Base-by-base conservation (phyloP, 2,888 invertebrate species). In the Geophilus truncorum region DNA sequence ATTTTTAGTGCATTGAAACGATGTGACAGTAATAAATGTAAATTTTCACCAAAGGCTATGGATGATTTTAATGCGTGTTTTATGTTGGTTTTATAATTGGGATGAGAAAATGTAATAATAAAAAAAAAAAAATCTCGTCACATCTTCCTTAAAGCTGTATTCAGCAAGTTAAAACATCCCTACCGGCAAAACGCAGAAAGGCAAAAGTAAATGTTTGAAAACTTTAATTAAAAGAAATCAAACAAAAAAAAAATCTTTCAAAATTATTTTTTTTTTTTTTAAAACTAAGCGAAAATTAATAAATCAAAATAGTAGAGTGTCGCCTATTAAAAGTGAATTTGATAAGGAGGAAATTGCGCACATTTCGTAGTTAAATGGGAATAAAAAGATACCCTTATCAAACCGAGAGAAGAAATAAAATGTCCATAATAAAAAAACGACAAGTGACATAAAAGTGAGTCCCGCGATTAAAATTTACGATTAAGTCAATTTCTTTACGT, bases 11-110 rank as follows among this genome's bases (percentile, higher is more conserved):
- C 9, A 15, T 40, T 40, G 40, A 40, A 57, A 57, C 15, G 57
- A 62, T 62, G 57, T 62, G 57, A 62, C 23, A 62, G 57, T 62
- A 62, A 62, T 62, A 62, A 62, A 62, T 62, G 57, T 23, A 62
- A 62, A 62, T 62, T 62, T 10, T 10, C 10, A 62, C 57, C 18
- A 62, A 21, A 62, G 57, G 57, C 57, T 9, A 62, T 62, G 40
- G n/a, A 40, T 40, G 40, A 21, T 62, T 62, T 62, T 62, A 62
- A 62, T 62, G 23, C 57, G 57, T 1, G 57, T 12, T 62, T 62
- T 62, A 62, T 57, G 57, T n/a, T 7, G 4, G 21, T 57, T 57
- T n/a, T 7, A 57, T 57, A 57, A 57, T 62, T 62, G 57, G 21
- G 57, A 23, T 5, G 21, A 23, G 57, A 18, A 23, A 23, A 9